Evolutionary conservation across 2,113 vertebrate genomes (phyloP).

Genomic region (Misgurnus anguillicaudatus): DNA sequence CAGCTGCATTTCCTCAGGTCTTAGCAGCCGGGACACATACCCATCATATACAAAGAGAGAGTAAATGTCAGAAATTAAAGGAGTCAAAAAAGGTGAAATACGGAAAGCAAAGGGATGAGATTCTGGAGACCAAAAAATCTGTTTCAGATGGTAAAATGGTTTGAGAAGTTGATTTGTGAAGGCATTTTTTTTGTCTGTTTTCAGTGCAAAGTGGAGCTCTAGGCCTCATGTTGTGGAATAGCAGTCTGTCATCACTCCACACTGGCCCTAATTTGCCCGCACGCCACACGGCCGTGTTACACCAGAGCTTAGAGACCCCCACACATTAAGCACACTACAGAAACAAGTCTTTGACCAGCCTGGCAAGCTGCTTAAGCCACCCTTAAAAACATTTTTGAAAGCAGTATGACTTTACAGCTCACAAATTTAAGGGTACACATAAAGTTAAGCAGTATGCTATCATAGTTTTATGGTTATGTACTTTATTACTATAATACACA

Average conservation of each 20-base stretch:
- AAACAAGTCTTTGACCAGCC: background rate
- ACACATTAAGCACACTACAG: background rate
- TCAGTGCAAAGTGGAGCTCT: conserved; percentile 56
- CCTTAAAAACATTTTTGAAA: background rate
- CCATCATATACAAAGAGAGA: conserved; percentile 45
- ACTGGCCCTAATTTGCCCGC: background rate
- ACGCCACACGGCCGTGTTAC: background rate
- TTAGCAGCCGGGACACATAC: conserved; percentile 64
- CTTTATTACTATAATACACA: background rate
- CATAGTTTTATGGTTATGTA: background rate
- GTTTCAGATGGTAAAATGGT: conserved; percentile 72
- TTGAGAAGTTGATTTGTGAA: conserved; percentile 38
- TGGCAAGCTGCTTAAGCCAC: too few relatives aligned
- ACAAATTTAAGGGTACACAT: conserved; percentile 3
- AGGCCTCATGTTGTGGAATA: conserved; percentile 64
- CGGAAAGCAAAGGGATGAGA: conserved; percentile 21
- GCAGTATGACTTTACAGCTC: background rate
- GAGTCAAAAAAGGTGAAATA: background rate
- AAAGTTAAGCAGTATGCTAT: background rate
- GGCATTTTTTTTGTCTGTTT: conserved; percentile 16
- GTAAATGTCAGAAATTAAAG: background rate
- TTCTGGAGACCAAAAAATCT: conserved; percentile 60
- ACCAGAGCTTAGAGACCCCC: background rate
- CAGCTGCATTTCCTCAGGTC: conserved; percentile 49
- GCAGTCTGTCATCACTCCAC: conserved; percentile 52